phyloP scores from a whole-genome alignment of 2,113 vertebrate species.

The Glaucidium brasilianum region DNA sequence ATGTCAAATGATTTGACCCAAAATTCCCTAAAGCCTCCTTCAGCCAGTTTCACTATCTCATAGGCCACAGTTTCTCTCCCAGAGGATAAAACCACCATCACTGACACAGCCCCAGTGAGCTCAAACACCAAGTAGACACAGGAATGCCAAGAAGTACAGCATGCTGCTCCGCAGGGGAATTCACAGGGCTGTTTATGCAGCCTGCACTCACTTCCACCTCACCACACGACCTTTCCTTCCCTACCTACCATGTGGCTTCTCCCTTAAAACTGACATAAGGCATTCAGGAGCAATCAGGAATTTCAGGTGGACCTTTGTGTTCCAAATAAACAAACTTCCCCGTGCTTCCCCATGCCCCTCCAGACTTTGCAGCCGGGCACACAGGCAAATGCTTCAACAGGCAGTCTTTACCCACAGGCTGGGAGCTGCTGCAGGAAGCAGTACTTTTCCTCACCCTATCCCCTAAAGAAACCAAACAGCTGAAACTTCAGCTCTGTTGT shows the following conservation, averaged over 20 bases:
- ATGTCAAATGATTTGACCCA: not conserved
- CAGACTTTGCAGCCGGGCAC: not conserved
- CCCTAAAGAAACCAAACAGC: not conserved
- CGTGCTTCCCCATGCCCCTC: accelerated
- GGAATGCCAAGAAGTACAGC: accelerated
- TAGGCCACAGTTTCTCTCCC: not conserved
- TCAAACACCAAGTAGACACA: not conserved
- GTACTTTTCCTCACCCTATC: not conserved
- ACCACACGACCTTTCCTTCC: not conserved
- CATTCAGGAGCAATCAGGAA: not conserved
- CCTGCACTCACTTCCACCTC: not conserved
- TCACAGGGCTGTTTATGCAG: not conserved
- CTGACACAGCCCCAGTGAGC: not conserved
- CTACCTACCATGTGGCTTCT: not conserved
- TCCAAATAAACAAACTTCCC: not conserved
- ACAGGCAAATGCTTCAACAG: not conserved
- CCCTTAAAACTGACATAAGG: not conserved
- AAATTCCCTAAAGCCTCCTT: not conserved
- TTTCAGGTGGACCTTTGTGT: not conserved
- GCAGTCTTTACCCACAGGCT: not conserved
- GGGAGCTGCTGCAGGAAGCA: not conserved
- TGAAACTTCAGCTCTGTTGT: not conserved
- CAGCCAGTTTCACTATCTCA: not conserved
- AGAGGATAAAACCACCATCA: not conserved
- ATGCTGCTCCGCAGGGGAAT: not conserved